Base-by-base conservation (phyloP, 1,140 invertebrate genomes). In the Pollicipes pollicipes region DNA sequence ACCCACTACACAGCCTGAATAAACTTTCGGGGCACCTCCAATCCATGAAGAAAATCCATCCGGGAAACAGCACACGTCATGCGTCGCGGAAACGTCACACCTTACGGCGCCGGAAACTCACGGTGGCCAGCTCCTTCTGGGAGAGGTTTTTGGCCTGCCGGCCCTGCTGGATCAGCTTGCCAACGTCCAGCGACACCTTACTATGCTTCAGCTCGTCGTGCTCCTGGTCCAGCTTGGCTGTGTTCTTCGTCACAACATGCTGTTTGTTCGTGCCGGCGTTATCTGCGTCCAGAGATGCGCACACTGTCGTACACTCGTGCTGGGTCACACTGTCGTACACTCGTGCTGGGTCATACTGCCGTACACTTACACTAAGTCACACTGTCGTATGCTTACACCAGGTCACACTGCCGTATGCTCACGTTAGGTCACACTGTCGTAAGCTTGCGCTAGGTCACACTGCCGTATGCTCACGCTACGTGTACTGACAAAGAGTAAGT, bases 191-290 rank as follows among this genome's bases (percentile, higher is more conserved):
- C 0, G 90, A 84, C 70, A 99, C 87, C 77, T 88, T 90, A 68
- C 97, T 91, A 81, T 98, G 96, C 76, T 91, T 90, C 72, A 99
- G 82, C 84, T 98, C 95, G 79, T 99, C 97, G 67, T 95, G 98
- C 83, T 99, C 97, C 74, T 92, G 85, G 81, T 99, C 97, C 72
- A 99, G 85, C 83, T 95, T 97, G 69, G 93, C 91, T 71, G 95
- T 97, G 80, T 98, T 98, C 83, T 97, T 91, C 71, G 90, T 91
- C 0, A 90, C 90, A 8, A 87, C 86, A 77, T 94, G 90, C 80
- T 99, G 95, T 82, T 95, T 96, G 79, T 98, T 98, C 74, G 88
- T 88, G 73, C 90, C 95, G 73, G 91, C 95, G 80, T 91, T 91
- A 87, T 87, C 90, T 90, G 75, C n/a, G n/a, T n/a, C n/a, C n/a